Evolutionary conservation across 1,140 invertebrate genomes (phyloP).

Genomic region (Reticulitermes speratus): DNA sequence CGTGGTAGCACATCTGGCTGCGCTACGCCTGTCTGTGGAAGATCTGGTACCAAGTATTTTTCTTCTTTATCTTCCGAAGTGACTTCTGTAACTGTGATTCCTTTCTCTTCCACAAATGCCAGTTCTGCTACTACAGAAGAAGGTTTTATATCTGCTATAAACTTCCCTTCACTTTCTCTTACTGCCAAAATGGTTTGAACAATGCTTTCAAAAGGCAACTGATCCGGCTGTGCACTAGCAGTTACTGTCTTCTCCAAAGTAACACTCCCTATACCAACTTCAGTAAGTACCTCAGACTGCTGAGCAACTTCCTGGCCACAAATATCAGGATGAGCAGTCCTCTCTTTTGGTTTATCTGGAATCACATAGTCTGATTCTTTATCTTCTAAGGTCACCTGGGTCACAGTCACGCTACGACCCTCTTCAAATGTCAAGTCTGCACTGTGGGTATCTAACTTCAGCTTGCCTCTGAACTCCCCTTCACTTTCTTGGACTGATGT

Average conservation of each 20-base stretch:
- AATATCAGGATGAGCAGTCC: conserved; percentile 47
- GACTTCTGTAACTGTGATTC: conserved; percentile 26
- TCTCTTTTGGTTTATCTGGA: conserved; percentile 42
- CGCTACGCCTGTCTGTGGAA: conserved; percentile 46
- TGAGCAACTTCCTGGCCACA: conserved; percentile 48
- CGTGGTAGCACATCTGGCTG: conserved; percentile 41
- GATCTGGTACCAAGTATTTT: conserved; percentile 34
- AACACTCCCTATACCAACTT: conserved; percentile 22
- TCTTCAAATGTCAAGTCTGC: conserved; percentile 48
- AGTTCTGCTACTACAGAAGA: conserved; percentile 32
- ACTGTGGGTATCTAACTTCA: conserved; percentile 32
- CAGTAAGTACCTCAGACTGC: conserved; percentile 45
- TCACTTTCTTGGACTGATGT: conserved; percentile 30
- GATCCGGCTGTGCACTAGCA: conserved; percentile 38
- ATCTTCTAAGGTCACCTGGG: conserved; percentile 50
- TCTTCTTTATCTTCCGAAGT: conserved; percentile 31
- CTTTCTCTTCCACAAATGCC: conserved; percentile 31
- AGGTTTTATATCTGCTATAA: conserved; percentile 27
- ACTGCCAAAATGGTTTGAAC: conserved; percentile 34
- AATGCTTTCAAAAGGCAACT: conserved; percentile 42
- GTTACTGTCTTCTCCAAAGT: conserved; percentile 4
- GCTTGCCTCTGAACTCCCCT: conserved; percentile 27
- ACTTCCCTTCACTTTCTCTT: conserved; percentile 33
- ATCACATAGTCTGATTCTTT: conserved; percentile 39
- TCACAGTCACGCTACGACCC: conserved; percentile 49